These are phyloP conservation scores for Saccostrea glomerata DNA, from an alignment of 1,140 invertebrate species.

Conservation along the genomic window DNA sequence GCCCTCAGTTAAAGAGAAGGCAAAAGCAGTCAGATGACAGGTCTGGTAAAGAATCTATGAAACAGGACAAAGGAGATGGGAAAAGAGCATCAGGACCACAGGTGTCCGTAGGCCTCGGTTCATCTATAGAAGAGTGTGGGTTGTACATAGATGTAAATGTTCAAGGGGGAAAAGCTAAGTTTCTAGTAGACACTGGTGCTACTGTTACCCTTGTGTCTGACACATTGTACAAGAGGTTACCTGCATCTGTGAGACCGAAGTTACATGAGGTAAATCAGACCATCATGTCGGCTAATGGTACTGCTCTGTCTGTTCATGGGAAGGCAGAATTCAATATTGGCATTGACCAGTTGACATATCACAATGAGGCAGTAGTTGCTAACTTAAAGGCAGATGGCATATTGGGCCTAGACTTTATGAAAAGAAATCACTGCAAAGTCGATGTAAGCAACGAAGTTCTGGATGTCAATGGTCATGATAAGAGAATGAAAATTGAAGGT, in stretches of 20 bases:
- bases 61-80: not conserved
- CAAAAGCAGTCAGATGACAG: not conserved
- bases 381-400: not conserved
- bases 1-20: not conserved
- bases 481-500: not conserved
- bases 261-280: not conserved
- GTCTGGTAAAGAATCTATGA: not conserved
- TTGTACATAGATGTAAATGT: not conserved
- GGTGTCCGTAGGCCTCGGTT: not conserved
- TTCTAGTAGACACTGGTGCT: not conserved
- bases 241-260: not conserved
- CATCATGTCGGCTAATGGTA: not conserved
- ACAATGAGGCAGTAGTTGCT: not conserved
- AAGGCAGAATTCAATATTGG: not conserved
- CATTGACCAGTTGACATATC: not conserved
- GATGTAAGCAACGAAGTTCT: not conserved
- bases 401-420: not conserved
- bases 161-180: not conserved
- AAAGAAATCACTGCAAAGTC: not conserved
- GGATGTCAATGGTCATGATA: not conserved
- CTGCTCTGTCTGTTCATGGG: not conserved
- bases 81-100: not conserved
- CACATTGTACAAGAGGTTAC: not conserved
- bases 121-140: not conserved
- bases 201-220: not conserved